Conservation (phyloP, 2,113 vertebrate species). For the Peromyscus polionotus region DNA sequence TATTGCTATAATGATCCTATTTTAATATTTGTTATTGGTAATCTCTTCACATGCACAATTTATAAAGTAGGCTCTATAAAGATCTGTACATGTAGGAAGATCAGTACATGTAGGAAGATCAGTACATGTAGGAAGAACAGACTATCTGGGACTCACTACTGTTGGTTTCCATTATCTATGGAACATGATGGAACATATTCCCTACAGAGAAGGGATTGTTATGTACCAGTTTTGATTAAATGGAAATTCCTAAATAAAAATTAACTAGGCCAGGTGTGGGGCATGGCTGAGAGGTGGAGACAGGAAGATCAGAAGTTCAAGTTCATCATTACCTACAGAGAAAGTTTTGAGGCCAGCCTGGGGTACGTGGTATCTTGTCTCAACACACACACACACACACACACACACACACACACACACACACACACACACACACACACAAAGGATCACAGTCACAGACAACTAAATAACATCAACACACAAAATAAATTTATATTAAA, state of each 20-base stretch:
- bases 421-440: too few species aligned
- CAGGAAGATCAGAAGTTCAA: background rate
- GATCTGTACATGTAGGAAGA: background rate
- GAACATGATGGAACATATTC: background rate
- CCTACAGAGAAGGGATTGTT: background rate
- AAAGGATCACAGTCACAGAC: background rate
- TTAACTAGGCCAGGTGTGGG: background rate
- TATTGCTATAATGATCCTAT: background rate
- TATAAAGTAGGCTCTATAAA: background rate
- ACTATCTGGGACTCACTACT: background rate
- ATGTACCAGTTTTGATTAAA: background rate
- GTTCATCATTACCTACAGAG: background rate
- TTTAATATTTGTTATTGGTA: background rate
- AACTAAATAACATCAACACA: background rate
- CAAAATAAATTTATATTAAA: background rate
- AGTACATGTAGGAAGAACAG: background rate
- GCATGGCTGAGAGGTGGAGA: background rate
- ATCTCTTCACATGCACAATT: background rate
- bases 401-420: too few species aligned
- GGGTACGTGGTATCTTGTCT: background rate
- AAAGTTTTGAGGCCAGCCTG: background rate
- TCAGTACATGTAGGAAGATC: background rate
- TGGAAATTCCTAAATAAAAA: background rate
- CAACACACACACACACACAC: background rate
- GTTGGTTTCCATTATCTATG: background rate